Conservation (phyloP, 2,113 vertebrate species). For the Cichladusa arquata region DNA sequence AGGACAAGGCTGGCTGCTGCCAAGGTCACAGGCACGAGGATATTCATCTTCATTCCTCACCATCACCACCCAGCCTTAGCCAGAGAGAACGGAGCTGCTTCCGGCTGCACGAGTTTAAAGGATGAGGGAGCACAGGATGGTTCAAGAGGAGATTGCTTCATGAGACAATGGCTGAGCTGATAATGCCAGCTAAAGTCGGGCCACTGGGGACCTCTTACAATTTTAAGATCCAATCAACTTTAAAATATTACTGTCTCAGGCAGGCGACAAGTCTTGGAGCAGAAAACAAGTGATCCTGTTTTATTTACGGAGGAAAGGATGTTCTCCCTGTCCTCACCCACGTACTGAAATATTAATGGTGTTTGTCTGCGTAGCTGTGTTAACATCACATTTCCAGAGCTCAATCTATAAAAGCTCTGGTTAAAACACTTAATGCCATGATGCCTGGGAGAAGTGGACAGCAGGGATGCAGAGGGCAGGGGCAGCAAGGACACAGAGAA, state of each 20-base stretch:
- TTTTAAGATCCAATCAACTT: conserved; percentile 74
- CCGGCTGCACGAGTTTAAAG: neutral
- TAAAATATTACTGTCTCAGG: conserved; percentile 65
- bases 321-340: conserved; percentile 29
- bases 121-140: neutral
- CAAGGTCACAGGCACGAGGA: conserved; percentile 47
- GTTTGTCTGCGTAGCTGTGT: neutral
- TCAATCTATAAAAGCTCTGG: neutral
- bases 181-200: conserved; percentile 60
- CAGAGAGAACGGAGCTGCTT: neutral
- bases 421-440: neutral
- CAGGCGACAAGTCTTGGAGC: conserved; percentile 29
- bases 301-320: conserved; percentile 28
- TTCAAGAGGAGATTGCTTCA: conserved; percentile 46
- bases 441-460: rapidly evolving
- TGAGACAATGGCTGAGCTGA: conserved; percentile 63
- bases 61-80: neutral
- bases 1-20: conserved; percentile 48
- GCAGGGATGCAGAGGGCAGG: neutral
- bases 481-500: neutral
- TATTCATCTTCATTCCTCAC: conserved; percentile 45
- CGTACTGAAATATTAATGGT: conserved; percentile 39
- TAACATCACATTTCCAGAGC: neutral
- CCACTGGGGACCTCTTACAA: conserved; percentile 58
- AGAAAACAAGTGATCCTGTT: conserved; percentile 60